phyloP scores from a whole-genome alignment of 2,888 invertebrate genomes.

The Papilio demoleus region DNA sequence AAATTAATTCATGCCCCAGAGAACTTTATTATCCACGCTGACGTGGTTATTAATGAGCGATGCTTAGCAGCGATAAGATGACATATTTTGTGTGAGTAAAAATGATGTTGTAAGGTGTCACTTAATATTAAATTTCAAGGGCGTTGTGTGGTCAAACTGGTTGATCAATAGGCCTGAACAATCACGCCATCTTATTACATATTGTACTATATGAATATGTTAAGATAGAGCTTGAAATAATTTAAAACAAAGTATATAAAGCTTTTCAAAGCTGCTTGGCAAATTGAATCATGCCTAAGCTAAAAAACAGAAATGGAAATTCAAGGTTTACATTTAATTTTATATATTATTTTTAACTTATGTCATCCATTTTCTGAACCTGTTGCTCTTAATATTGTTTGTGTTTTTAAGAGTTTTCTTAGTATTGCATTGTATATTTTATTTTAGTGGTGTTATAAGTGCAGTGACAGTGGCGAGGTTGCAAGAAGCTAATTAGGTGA shows the following conservation, averaged over 20 bases:
- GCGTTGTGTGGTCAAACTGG: constrained; percentile 66
- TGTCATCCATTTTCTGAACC: background rate
- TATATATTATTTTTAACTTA: background rate
- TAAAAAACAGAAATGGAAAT: too few relatives aligned
- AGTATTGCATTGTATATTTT: constrained; percentile 42
- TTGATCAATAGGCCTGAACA: constrained; percentile 57
- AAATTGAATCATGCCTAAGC: background rate
- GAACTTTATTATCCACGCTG: constrained; percentile 57
- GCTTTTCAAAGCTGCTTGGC: background rate
- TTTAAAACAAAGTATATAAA: background rate
- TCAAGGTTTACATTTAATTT: too few relatives aligned
- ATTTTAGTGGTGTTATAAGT: constrained; percentile 41
- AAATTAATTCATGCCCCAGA: constrained; percentile 52
- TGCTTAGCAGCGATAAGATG: constrained; percentile 63
- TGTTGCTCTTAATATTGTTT: constrained; percentile 12
- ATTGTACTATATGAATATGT: constrained; percentile 5
- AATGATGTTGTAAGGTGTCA: constrained; percentile 69
- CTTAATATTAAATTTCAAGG: constrained; percentile 66
- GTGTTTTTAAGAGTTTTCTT: constrained; percentile 10
- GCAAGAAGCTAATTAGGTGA: constrained; percentile 54
- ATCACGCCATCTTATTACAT: constrained; percentile 6
- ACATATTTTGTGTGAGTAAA: constrained; percentile 66
- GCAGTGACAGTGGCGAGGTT: constrained; percentile 45
- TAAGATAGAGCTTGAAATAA: constrained; percentile 14
- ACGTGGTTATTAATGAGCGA: constrained; percentile 60